Evolutionary conservation across 2,888 invertebrate genomes (phyloP), one percentile per base, ranked within the genome.

Genomic region (Epistrophe grossulariae): DNA sequence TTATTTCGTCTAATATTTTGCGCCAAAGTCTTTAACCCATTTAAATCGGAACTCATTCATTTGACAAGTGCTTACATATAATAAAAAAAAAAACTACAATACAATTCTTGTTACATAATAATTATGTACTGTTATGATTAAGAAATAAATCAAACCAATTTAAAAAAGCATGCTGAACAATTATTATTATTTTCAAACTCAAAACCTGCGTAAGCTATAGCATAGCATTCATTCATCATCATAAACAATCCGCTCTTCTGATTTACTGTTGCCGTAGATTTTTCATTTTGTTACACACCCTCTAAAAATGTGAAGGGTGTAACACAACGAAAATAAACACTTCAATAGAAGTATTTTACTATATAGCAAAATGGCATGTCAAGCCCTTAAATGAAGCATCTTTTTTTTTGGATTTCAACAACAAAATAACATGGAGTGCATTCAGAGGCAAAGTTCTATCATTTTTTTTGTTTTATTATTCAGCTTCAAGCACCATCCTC

Each of bases 371-470:
- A 68, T 28, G 17, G 48, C 28, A 77, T 70, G 57, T 50, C 59
- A 59, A 45, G 17, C 66, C 66, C 72, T 74, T 45, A 60, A 74
- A 43, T 70, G 55, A 40, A 57, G 76, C 48, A 60, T 68, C 57
- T 48, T 64, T 71, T 66, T 73, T 24, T 40, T 7, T 31, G 35
- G 15, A 57, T 59, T 64, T 57, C 35, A 43, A 48, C 35, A 55
- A 48, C 31, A 52, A 43, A 55, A 76, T 35, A 50, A 43, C 35
- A 17, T 24, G 28, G 28, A 64, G 48, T 71, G 64, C 57, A 77
- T 59, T 62, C 59, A 50, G 24, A 57, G 13, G 19, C n/a, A n/a
- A 40, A 1, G 38, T 35, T 11, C 15, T 24, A 52, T 31, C 43
- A 13, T 6, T 31, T 35, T 55, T 55, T 68, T 38, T 38, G 1